These are phyloP conservation scores for Limenitis camilla DNA, from an alignment of 2,888 invertebrate genomes.

Conservation along the genomic window DNA sequence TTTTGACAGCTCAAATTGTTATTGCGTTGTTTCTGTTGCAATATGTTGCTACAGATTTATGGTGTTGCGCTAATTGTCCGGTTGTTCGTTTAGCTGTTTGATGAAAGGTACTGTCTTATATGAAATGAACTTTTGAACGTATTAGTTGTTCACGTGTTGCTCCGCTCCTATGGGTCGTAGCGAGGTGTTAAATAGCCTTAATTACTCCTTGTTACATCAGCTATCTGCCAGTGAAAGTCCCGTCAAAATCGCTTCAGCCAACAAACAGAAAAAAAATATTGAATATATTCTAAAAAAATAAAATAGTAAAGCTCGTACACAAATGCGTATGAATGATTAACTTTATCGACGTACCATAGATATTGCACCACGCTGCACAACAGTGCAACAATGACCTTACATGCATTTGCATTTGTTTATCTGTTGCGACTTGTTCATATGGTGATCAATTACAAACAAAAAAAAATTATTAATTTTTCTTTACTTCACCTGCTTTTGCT, in stretches of 20 bases:
- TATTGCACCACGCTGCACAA: conserved; percentile 2
- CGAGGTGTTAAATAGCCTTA: no score
- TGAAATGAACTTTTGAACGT: no score
- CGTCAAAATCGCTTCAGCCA: no score
- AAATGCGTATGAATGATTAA: neutral
- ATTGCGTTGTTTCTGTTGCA: conserved; percentile 34
- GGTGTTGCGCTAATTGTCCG: conserved; percentile 16
- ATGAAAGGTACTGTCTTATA: neutral
- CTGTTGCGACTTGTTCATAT: conserved; percentile 13
- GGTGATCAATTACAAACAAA: no score
- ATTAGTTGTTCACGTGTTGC: no score
- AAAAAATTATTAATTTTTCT: no score
- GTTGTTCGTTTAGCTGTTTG: conserved; percentile 11
- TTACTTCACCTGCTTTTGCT: no score
- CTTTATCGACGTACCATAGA: neutral
- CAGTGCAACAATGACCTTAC: conserved; percentile 29
- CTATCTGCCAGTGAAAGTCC: no score
- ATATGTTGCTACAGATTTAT: conserved; percentile 30
- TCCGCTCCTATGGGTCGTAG: no score
- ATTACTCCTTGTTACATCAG: no score
- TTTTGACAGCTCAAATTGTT: conserved; percentile 57
- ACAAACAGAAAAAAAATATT: neutral
- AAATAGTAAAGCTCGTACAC: neutral
- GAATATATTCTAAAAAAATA: neutral
- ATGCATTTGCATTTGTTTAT: conserved; percentile 52